These are phyloP conservation scores for Apamea epomidion DNA, from an alignment of 2,888 invertebrate species.

Conservation along the genomic window DNA sequence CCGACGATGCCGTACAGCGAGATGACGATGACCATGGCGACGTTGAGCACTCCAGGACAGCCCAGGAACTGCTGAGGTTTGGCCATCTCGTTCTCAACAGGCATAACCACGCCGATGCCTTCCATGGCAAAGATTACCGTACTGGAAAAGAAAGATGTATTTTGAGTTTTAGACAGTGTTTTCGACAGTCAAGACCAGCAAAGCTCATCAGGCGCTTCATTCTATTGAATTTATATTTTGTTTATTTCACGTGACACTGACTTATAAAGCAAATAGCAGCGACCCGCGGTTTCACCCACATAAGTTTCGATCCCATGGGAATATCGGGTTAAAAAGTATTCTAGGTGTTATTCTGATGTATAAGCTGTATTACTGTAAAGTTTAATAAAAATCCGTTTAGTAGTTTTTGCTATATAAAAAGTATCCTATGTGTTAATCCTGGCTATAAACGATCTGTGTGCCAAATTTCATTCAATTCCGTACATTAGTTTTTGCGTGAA, in stretches of 20 bases:
- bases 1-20: slow-evolving; percentile 95
- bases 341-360: too few species aligned
- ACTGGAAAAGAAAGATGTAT: slow-evolving; percentile 81
- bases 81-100: slow-evolving; percentile 97
- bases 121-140: slow-evolving; percentile 99
- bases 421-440: too few species aligned
- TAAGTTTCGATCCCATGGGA: too few species aligned
- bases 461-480: too few species aligned
- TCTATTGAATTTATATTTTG: neutral
- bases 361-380: too few species aligned
- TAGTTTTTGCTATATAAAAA: too few species aligned
- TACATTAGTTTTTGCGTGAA: too few species aligned
- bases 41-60: slow-evolving; percentile 96
- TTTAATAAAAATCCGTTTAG: too few species aligned
- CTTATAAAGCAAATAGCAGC: neutral
- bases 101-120: slow-evolving; percentile 97
- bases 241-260: neutral
- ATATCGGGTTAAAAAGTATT: too few species aligned
- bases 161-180: neutral
- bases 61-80: slow-evolving; percentile 95
- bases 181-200: neutral
- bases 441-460: too few species aligned
- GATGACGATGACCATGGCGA: slow-evolving; percentile 95
- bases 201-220: neutral
- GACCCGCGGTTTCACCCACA: too few species aligned